Percentiles rank a stretch among this genome's conserved stretches.
Conservation (phyloP, 2,113 vertebrate genomes). For the Calypte anna region DNA sequence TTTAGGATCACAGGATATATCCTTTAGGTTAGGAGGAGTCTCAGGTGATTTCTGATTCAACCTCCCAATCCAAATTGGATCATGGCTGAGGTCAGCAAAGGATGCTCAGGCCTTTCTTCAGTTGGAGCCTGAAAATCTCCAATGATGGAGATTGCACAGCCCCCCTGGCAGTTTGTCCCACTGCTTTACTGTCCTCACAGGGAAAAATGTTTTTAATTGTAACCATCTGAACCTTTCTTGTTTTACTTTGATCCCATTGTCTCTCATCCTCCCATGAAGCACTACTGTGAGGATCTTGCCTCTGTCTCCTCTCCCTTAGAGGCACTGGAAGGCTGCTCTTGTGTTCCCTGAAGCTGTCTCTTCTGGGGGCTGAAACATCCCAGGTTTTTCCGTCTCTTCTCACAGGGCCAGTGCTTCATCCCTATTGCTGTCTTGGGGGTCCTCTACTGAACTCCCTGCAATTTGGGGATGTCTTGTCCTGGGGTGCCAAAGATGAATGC, state of each 20-base stretch:
- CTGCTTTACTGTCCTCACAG: not conserved
- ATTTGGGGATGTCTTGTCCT: not conserved
- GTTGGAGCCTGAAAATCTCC: not conserved
- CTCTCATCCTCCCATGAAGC: not conserved
- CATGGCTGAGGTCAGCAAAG: not conserved
- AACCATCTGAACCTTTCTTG: not conserved
- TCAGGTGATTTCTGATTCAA: not conserved
- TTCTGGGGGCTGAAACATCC: not conserved
- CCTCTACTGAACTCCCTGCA: not conserved
- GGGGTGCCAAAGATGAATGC: not conserved
- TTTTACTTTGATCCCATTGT: not conserved
- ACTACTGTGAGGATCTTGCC: not conserved
- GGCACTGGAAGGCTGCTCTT: not conserved
- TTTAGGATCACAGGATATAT: not conserved
- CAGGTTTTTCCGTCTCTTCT: not conserved
- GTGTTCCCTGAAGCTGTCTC: accelerated
- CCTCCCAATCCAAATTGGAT: not conserved
- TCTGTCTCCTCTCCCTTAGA: not conserved
- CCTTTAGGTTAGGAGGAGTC: not conserved
- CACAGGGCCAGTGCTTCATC: not conserved
- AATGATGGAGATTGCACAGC: not conserved
- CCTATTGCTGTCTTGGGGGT: accelerated
- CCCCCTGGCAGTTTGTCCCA: not conserved
- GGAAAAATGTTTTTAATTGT: not conserved
- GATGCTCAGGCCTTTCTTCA: not conserved